Evolutionary conservation across 1,140 invertebrate species (phyloP).

Genomic region (Babylonia areolata): DNA sequence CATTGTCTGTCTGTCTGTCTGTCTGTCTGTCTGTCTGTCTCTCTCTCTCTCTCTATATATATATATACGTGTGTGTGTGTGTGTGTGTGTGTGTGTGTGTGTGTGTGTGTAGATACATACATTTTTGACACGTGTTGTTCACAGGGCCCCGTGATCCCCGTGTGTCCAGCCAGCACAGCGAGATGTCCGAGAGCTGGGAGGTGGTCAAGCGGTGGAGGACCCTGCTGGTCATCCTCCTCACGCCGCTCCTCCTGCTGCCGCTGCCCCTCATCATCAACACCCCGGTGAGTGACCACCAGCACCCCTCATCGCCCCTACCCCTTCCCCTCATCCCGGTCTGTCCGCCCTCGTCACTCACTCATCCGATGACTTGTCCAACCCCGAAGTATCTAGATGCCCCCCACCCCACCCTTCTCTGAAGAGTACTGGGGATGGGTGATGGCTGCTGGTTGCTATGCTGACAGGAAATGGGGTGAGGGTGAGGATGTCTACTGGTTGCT

Average conservation of each 20-base stretch:
- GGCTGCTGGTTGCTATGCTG: too few species aligned
- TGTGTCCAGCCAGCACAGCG: too few species aligned
- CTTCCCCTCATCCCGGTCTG: not conserved
- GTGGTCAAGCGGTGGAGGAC: constrained; percentile 8
- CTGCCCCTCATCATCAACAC: constrained; percentile 32
- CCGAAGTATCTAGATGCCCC: too few species aligned
- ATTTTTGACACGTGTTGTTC: not conserved
- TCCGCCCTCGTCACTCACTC: too few species aligned
- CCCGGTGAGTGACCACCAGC: constrained; percentile 8
- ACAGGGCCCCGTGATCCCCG: too few species aligned
- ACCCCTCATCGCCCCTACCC: not conserved
- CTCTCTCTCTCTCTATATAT: not conserved
- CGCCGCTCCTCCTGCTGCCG: constrained; percentile 37
- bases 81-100: not conserved
- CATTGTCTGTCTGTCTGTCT: not conserved
- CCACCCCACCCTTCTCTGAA: too few species aligned
- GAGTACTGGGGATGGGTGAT: too few species aligned
- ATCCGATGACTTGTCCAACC: too few species aligned
- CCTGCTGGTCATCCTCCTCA: constrained; percentile 35
- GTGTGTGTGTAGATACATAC: too few species aligned
- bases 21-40: not conserved
- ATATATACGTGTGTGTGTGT: not conserved
- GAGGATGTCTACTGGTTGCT: too few species aligned
- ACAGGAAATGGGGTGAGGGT: too few species aligned
- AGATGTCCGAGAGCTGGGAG: not conserved